Evolutionary conservation across 2,797 vertebrate genomes (phyloP), one percentile per base, ranked within the genome.

Genomic region (Lacerta agilis): DNA sequence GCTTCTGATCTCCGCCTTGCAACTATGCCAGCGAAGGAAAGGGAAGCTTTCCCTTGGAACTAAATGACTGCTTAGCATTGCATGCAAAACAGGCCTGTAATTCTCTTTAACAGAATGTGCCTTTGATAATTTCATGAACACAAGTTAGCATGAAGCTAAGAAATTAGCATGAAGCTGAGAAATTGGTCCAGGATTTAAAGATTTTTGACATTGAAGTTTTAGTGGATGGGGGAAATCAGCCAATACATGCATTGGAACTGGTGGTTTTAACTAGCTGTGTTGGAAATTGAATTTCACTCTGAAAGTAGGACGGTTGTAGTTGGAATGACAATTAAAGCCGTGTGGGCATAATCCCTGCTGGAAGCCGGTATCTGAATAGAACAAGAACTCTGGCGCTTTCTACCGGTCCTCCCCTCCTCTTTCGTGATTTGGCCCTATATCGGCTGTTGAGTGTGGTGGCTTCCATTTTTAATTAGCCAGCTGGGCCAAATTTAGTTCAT

Each of bases 261-360:
- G 89, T 93, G 92, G 17, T 95, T 95, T 95, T 92, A 93, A 85
- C 20, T 91, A 76, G 92, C 90, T 90, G 76, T 79, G 89, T 87
- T 90, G 85, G 93, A 95, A 93, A 94, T 92, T 89, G 94, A 97
- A 96, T 96, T 96, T 92, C 92, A 94, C 96, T 97, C 97, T 97
- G 98, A 98, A 98, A 98, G 97, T 98, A 97, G 98, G 98, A 97
- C 97, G 97, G 97, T 97, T 96, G 97, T 98, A 97, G 97, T 97
- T 97, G 95, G 98, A 98, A 98, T 98, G 97, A 98, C 98, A 98
- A 98, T 98, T 97, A 98, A 97, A 96, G 93, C 90, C 96, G 95
- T 95, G 95, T 96, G 94, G 96, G 94, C 96, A 95, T 96, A 85
- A 95, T 94, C 95, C 94, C 94, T 93, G 95, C 96, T 96, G 96